phyloP scores from a whole-genome alignment of 2,888 invertebrate genomes.

The Pristionchus mayeri region DNA sequence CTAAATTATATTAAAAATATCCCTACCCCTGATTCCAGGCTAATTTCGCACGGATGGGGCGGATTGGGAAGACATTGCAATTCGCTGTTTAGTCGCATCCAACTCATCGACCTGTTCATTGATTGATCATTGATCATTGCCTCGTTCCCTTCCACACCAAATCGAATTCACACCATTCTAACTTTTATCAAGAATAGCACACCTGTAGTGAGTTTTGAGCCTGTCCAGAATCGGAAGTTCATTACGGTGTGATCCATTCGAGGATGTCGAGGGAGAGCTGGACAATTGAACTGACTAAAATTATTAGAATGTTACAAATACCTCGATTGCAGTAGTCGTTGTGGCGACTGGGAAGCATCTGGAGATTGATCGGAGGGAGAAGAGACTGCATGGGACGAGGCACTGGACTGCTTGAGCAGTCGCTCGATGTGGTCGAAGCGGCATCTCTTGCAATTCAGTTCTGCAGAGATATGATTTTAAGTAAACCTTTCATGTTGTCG shows the following conservation, averaged over 20 bases:
- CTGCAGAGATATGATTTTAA: neutral
- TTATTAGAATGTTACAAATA: neutral
- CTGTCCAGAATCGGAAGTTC: neutral
- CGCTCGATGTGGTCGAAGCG: slow-evolving; percentile 23
- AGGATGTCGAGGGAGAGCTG: neutral
- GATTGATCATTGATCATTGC: too few relatives aligned
- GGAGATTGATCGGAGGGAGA: neutral
- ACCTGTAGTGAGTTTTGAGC: neutral
- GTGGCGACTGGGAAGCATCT: neutral
- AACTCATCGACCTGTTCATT: neutral
- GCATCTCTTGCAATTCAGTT: neutral
- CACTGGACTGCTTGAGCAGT: neutral
- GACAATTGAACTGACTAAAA: neutral
- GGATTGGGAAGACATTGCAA: neutral
- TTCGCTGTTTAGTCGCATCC: slow-evolving; percentile 11
- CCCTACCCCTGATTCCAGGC: neutral
- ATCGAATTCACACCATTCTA: too few relatives aligned
- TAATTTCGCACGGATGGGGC: neutral
- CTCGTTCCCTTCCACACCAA: too few relatives aligned
- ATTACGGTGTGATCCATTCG: neutral
- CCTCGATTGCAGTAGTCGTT: neutral
- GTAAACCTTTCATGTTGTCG: too few relatives aligned
- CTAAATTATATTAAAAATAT: neutral
- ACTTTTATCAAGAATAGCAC: neutral
- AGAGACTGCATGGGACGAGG: neutral